Conservation (phyloP, 1,140 invertebrate genomes). For the Cydia splendana region DNA sequence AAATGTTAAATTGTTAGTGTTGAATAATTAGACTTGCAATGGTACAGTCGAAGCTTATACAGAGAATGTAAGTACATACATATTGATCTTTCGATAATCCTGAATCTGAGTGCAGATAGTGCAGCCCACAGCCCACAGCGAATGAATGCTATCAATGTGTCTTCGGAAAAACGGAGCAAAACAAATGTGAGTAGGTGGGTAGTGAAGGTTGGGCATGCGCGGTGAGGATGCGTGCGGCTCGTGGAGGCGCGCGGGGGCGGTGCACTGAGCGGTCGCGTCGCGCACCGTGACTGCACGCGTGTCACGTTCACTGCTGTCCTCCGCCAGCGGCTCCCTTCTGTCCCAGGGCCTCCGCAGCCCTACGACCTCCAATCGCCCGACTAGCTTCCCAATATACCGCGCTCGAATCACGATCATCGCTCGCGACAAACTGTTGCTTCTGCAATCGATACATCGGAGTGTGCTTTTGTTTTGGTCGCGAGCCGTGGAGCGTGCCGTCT, state of each 20-base stretch:
- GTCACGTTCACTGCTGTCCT: neutral
- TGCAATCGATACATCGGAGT: conserved; percentile 54
- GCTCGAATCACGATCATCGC: conserved; percentile 3
- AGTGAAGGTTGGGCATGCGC: conserved; percentile 49
- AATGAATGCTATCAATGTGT: conserved; percentile 1
- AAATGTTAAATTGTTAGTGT: conserved; percentile 9
- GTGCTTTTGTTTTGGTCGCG: conserved; percentile 65
- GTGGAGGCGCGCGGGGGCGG: conserved; percentile 15
- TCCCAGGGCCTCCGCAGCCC: neutral
- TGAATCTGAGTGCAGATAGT: neutral
- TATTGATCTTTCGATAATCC: neutral
- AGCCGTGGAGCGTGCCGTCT: conserved; percentile 28
- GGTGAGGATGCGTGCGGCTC: conserved; percentile 1
- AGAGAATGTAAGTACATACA: neutral
- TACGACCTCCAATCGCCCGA: neutral
- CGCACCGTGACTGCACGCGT: conserved; percentile 18
- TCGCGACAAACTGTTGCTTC: conserved; percentile 56
- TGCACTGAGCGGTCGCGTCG: neutral
- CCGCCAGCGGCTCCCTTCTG: conserved; percentile 12
- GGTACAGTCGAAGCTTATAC: neutral
- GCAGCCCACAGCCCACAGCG: neutral
- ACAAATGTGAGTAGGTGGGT: conserved; percentile 22
- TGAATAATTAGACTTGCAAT: neutral
- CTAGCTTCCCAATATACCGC: neutral
- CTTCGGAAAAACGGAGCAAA: conserved; percentile 8